A percentile compares a stretch with the other conserved stretches of the same genome.
phyloP scores from a whole-genome alignment of 2,113 vertebrate genomes.

The Macroglossus sobrinus region DNA sequence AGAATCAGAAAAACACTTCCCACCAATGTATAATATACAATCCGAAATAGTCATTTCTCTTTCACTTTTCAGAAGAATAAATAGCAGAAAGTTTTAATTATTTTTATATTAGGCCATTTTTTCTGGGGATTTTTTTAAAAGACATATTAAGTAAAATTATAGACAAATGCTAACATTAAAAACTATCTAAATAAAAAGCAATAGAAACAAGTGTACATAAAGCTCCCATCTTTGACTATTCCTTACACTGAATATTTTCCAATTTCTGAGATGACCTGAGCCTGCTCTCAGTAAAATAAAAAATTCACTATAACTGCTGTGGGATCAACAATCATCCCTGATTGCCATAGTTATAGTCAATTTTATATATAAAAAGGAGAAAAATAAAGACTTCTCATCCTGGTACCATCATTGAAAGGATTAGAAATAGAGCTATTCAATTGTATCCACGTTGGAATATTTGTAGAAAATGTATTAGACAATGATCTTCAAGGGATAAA shows the following conservation, averaged over 20 bases:
- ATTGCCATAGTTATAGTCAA: neutral
- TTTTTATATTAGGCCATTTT: neutral
- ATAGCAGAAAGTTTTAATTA: neutral
- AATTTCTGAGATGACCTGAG: neutral
- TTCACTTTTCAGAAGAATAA: neutral
- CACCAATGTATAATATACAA: neutral
- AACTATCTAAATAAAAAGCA: neutral
- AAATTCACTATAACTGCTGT: neutral
- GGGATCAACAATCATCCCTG: neutral
- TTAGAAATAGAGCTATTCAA: neutral
- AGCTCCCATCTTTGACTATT: neutral
- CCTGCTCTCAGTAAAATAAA: neutral
- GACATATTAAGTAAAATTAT: neutral
- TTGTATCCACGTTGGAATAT: neutral
- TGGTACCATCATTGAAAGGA: neutral
- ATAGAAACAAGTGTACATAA: neutral
- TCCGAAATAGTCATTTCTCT: neutral
- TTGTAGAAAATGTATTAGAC: neutral
- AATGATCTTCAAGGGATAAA: neutral
- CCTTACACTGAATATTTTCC: neutral
- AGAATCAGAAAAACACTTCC: neutral
- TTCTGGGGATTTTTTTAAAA: neutral
- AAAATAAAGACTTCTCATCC: neutral
- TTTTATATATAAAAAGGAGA: neutral
- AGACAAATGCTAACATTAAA: neutral